Conservation (phyloP, 53 echinoderm and acorn worm genomes). For the Echinarachnius parma region DNA sequence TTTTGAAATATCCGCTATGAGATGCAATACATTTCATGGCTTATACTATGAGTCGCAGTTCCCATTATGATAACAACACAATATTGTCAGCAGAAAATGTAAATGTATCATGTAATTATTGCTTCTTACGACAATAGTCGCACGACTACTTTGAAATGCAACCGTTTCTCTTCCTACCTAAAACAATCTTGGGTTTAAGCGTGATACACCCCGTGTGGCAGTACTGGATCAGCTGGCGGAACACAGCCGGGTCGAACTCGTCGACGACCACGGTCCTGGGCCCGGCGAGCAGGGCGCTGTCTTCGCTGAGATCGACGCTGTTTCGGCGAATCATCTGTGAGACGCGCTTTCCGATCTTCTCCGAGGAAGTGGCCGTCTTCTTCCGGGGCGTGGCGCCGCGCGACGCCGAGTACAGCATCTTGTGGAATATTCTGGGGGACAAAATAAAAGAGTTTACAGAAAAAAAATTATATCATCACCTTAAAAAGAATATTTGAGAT, state of each 20-base stretch:
- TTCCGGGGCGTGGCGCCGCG: constrained; percentile 58
- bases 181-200: constrained; percentile 73
- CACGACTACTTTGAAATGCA: background rate
- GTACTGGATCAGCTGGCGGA: constrained; percentile 87
- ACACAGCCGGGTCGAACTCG: constrained; percentile 89
- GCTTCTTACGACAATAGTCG: no score
- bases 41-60: no score
- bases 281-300: constrained; percentile 60
- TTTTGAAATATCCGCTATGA: no score
- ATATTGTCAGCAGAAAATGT: no score
- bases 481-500: no score
- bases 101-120: no score
- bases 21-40: no score
- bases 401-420: constrained; percentile 72
- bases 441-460: background rate
- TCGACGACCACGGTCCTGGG: constrained; percentile 78
- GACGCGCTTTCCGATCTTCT: constrained; percentile 66
- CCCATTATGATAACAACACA: no score
- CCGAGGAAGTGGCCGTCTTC: constrained; percentile 36
- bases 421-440: constrained; percentile 85
- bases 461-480: background rate
- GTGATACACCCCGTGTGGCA: constrained; percentile 96
- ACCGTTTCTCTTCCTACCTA: constrained; percentile 66
- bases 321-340: constrained; percentile 75
- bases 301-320: constrained; percentile 59